Percentiles rank a stretch among this genome's conserved stretches.
These are phyloP conservation scores for Lytechinus pictus DNA, from an alignment of 35 echinoderm and acorn worm species.

Conservation along the genomic window DNA sequence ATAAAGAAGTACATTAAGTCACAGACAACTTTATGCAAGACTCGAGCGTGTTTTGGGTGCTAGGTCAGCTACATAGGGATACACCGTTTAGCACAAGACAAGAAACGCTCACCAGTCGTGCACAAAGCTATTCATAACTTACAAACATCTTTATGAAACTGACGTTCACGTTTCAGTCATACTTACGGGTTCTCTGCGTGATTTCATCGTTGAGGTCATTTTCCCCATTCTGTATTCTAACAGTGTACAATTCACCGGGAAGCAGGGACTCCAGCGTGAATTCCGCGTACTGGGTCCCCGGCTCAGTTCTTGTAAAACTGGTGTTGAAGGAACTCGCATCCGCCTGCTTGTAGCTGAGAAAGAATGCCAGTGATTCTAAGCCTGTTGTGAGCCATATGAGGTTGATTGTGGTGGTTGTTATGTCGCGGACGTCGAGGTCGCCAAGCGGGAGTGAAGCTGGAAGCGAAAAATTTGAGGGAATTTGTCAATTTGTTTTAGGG, in stretches of 20 bases:
- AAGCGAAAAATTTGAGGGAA: neutral
- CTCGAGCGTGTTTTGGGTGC: too few species aligned
- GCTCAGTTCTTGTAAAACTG: neutral
- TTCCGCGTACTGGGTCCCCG: neutral
- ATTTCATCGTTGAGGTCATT: neutral
- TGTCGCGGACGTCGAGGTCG: neutral
- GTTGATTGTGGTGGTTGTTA: neutral
- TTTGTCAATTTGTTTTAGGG: too few species aligned
- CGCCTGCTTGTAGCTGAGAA: neutral
- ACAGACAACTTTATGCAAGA: too few species aligned
- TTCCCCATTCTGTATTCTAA: neutral
- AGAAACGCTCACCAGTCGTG: too few species aligned
- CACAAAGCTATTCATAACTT: too few species aligned
- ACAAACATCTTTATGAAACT: too few species aligned
- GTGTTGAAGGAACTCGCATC: neutral
- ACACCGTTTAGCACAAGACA: too few species aligned
- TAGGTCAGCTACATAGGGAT: too few species aligned
- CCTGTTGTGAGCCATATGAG: neutral
- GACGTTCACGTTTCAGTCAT: neutral
- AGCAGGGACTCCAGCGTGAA: neutral
- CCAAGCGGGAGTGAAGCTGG: neutral
- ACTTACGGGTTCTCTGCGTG: conserved; percentile 11
- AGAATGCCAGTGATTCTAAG: neutral
- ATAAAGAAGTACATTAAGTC: too few species aligned
- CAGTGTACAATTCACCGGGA: neutral